These are phyloP conservation scores for Arenicola marina DNA, from an alignment of 2,888 invertebrate species.

Conservation along the genomic window DNA sequence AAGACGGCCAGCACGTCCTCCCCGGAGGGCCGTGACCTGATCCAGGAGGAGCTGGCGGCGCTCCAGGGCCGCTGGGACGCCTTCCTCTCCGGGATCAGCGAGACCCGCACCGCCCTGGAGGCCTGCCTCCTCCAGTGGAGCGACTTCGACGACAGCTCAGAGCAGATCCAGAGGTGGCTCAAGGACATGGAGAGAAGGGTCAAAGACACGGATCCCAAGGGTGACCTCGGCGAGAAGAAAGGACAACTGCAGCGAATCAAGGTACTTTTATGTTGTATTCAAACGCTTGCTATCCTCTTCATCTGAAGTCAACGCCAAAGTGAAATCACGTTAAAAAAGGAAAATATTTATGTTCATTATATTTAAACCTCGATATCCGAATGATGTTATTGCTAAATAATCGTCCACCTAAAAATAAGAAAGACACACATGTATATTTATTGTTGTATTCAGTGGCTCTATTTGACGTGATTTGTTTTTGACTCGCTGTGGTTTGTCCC, in stretches of 20 bases:
- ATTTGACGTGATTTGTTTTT: background rate
- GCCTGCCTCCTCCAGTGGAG: conserved; percentile 89
- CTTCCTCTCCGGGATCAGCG: conserved; percentile 83
- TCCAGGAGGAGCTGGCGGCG: conserved; percentile 80
- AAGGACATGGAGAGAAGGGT: conserved; percentile 86
- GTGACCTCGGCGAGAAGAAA: conserved; percentile 56
- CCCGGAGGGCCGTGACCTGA: conserved; percentile 81
- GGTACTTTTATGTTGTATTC: conserved; percentile 32
- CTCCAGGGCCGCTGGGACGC: conserved; percentile 90
- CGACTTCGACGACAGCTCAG: conserved; percentile 89
- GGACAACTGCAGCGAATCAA: conserved; percentile 55
- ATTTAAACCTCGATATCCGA: background rate
- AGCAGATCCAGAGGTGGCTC: conserved; percentile 94
- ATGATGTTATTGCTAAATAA: background rate
- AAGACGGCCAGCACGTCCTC: conserved; percentile 89
- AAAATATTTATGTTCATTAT: background rate
- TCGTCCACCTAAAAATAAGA: too few relatives aligned
- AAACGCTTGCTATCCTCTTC: background rate
- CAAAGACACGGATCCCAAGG: conserved; percentile 47
- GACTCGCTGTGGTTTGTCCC: background rate
- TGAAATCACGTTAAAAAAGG: background rate
- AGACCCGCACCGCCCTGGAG: conserved; percentile 84
- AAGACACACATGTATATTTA: too few relatives aligned
- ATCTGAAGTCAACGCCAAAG: background rate
- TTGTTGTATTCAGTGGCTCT: too few relatives aligned